These are phyloP conservation scores for Panurus biarmicus DNA, from an alignment of 2,113 vertebrate species.

Conservation along the genomic window DNA sequence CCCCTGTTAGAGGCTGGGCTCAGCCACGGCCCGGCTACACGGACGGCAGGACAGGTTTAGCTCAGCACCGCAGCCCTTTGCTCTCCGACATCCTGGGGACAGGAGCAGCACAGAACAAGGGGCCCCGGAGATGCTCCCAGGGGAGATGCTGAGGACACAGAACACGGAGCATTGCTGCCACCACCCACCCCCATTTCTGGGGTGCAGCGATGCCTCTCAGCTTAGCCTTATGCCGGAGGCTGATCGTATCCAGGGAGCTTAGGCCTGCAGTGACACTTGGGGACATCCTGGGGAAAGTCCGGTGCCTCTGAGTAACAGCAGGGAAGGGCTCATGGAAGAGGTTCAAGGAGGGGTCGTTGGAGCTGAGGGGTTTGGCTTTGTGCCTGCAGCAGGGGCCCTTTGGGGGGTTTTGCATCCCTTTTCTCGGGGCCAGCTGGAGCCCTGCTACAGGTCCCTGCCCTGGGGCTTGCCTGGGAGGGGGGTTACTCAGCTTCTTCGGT, in stretches of 20 bases:
- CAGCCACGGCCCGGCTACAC: rapidly evolving
- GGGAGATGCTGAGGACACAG: rapidly evolving
- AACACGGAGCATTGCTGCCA: not conserved
- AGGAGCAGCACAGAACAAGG: rapidly evolving
- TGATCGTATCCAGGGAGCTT: rapidly evolving
- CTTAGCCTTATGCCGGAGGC: rapidly evolving
- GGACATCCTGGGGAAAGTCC: not conserved
- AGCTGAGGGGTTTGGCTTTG: not conserved
- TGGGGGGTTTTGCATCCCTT: not conserved
- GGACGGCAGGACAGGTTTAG: not conserved
- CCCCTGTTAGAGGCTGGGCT: not conserved
- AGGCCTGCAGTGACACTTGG: not conserved
- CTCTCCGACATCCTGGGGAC: not conserved
- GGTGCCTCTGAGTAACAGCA: rapidly evolving
- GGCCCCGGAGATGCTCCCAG: not conserved
- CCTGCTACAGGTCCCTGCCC: not conserved
- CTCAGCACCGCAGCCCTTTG: rapidly evolving
- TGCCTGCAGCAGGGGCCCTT: not conserved
- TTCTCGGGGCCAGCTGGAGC: not conserved
- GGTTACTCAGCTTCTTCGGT: not conserved
- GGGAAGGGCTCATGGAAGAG: not conserved
- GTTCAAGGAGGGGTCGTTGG: not conserved
- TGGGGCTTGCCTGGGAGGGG: not conserved
- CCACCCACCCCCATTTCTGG: rapidly evolving
- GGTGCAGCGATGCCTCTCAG: not conserved